These are phyloP conservation scores for Forficula auricularia DNA, from an alignment of 1,140 invertebrate genomes.

Conservation along the genomic window DNA sequence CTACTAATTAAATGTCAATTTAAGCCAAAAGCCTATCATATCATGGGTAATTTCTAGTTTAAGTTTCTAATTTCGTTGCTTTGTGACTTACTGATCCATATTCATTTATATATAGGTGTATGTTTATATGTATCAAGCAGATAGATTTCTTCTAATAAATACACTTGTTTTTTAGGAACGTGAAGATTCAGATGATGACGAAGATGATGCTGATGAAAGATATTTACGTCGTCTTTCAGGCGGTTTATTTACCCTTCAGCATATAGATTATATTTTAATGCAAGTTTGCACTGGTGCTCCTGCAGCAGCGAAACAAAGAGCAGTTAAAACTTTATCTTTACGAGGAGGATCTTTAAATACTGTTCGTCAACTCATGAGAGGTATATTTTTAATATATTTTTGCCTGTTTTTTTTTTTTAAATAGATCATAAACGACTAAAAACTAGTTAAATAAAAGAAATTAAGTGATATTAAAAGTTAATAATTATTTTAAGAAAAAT, in stretches of 20 bases:
- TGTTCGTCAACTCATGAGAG: slow-evolving; percentile 87
- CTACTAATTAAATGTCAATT: too few species aligned
- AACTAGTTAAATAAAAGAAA: too few species aligned
- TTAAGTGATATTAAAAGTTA: too few species aligned
- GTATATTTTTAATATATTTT: slow-evolving; percentile 23
- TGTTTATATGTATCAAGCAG: background rate
- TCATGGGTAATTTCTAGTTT: too few species aligned
- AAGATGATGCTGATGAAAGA: slow-evolving; percentile 55
- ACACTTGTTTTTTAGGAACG: slow-evolving; percentile 5
- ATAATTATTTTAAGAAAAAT: too few species aligned
- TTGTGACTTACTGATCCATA: background rate
- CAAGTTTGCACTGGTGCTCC: slow-evolving; percentile 69
- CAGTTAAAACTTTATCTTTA: slow-evolving; percentile 75
- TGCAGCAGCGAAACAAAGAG: slow-evolving; percentile 65
- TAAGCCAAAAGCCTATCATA: too few species aligned
- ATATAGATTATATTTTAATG: slow-evolving; percentile 88
- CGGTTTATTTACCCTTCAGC: slow-evolving; percentile 87
- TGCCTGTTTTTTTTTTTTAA: too few species aligned
- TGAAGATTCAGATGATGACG: slow-evolving; percentile 28
- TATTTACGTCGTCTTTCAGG: slow-evolving; percentile 80
- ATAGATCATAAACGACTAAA: too few species aligned
- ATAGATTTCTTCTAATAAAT: background rate
- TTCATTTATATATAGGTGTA: background rate
- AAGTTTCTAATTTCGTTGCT: too few species aligned
- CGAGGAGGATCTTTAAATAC: slow-evolving; percentile 80